Evolutionary conservation across 2,888 invertebrate genomes (phyloP), one percentile per base, ranked within the genome.

Genomic region (Drosophila bunnanda): DNA sequence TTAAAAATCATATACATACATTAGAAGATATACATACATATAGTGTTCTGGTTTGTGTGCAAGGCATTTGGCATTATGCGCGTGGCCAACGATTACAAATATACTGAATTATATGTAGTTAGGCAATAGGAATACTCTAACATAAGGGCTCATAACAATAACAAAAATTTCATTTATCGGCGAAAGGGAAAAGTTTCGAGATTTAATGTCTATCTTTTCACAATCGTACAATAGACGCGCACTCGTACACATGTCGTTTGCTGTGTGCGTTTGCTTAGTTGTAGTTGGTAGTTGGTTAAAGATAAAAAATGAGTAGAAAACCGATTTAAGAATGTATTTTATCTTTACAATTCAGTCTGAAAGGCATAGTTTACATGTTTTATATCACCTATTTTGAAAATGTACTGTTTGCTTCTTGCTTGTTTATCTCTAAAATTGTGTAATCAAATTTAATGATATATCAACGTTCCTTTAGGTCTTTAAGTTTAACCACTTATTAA

Each of bases 301-400:
- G 76, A 68, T 82, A 73, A 78, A 85, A 79, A 82, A 78, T 88
- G 76, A 73, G 76, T 85, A 80, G 82, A 85, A 85, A 88, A 85
- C 88, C 85, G 80, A 88, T 87, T 82, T 79, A 85, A 87, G 82
- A 82, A 82, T 77, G 69, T 88, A 85, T 85, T 87, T 70, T 78
- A 82, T 89, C 85, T 84, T 89, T 89, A 85, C 88, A 85, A 85
- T 85, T 85, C 85, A 85, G 85, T 85, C 85, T 85, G 85, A 85
- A 85, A 85, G 89, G 88, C 89, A 85, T 89, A 89, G 84, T 84
- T 81, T 85, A 85, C 88, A 89, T 82, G 81, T 87, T 85, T 80
- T 77, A 81, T 85, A 89, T 85, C 85, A 85, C 85, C 85, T 89
- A 80, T 89, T 81, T 88, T 87, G 68, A 81, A 89, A 89, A 81